Evolutionary conservation across 1,140 invertebrate species (phyloP), one percentile per base, ranked within the genome.

Genomic region (Dinoponera quadriceps): DNA sequence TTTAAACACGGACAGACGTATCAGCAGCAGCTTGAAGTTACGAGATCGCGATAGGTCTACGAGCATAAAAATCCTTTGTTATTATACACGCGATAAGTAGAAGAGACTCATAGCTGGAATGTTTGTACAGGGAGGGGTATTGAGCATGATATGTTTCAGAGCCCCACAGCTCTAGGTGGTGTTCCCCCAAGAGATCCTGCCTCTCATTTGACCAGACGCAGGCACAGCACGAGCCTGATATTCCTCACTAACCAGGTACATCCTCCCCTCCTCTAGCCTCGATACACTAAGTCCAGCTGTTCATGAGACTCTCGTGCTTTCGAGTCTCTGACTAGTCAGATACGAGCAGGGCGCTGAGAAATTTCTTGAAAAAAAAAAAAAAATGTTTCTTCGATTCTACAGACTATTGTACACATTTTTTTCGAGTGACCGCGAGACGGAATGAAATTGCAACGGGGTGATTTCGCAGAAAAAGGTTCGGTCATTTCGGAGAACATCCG

Each of bases 191-290:
- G 94, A 94, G 93, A 94, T 93, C 93, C 93, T 91, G 94, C 92
- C 89, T 94, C 94, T 84, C 96, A 96, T 91, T 95, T 96, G 94
- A 96, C 96, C 88, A 95, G 96, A 92, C 95, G 96, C 92, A 95
- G 96, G 90, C 96, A 97, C 95, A 97, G 95, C 93, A 95, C 95
- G 91, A 94, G 96, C 93, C 93, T 95, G 92, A 94, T 95, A 91
- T 94, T 93, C 91, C 93, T 94, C 92, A 94, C 94, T 94, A 95
- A 95, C 92, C 95, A 96, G 95, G 95, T 96, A 96, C 89, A 86
- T 91, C 91, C 90, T 85, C 80, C 86, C 86, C 84, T 85, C 91
- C 88, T 88, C 87, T 88, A 89, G 86, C 85, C 87, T 88, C 71
- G 54, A 85, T 88, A 71, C 20, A 73, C 59, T 81, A 86, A 88